phyloP scores from a whole-genome alignment of 2,797 vertebrate species.

The Remorina albescens region DNA sequence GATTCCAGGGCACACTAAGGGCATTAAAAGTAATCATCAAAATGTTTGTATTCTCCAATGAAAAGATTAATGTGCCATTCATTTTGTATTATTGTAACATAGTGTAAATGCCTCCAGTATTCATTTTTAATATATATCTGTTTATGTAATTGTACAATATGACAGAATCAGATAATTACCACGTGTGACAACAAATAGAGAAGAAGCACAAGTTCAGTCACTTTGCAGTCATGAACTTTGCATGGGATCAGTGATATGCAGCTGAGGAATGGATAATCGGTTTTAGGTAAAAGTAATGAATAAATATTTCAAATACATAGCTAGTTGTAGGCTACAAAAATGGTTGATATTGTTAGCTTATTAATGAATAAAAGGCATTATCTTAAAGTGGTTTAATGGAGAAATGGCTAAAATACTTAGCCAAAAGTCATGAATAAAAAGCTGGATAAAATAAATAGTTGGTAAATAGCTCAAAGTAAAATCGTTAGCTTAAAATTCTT shows the following conservation, averaged over 20 bases:
- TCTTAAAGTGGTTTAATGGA: neutral
- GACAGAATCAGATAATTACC: constrained; percentile 36
- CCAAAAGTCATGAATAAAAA: neutral
- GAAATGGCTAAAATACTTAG: neutral
- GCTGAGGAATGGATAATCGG: no score
- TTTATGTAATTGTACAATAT: constrained; percentile 38
- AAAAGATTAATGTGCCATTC: constrained; percentile 50
- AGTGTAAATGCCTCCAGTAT: constrained; percentile 29
- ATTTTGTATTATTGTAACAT: constrained; percentile 54
- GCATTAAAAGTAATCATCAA: constrained; percentile 60
- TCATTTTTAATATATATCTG: constrained; percentile 55
- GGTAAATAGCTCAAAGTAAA: neutral
- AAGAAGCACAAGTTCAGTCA: constrained; percentile 35
- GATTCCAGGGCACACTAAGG: constrained; percentile 60
- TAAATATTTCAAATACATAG: no score
- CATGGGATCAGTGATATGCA: constrained; percentile 35
- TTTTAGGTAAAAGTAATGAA: no score
- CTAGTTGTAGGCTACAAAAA: no score
- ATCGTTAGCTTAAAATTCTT: neutral
- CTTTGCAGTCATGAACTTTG: constrained; percentile 29
- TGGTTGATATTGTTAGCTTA: neutral
- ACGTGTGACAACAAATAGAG: constrained; percentile 48
- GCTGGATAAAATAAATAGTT: neutral
- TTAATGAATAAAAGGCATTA: neutral
- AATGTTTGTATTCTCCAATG: constrained; percentile 51